Base-by-base conservation (phyloP, 2,888 invertebrate species). In the Helicoverpa assulta region DNA sequence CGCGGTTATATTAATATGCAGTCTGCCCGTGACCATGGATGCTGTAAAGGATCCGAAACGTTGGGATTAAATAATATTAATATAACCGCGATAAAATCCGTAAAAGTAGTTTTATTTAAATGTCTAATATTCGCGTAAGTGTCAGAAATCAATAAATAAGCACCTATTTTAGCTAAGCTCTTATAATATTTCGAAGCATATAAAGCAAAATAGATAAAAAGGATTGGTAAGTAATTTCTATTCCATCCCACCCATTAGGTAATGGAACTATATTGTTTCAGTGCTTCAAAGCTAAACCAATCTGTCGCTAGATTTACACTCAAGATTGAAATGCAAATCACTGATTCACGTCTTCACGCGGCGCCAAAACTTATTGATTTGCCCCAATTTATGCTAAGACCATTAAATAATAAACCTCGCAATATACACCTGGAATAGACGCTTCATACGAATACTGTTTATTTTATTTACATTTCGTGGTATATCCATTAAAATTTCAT, bases 401-500 rank as follows among this genome's bases (percentile, higher is more conserved):
- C 26, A 50, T 66, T 64, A 53, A 37, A 56, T 16, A 59, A 73
- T 50, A 59, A 12, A 56, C 33, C n/a, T 26, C 50, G 57, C 50
- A 33, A 50, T 47, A 26, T 33, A 19, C 10, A 67, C 60, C 57
- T 71, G 53, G n/a, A 64, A 26, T 61, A 61, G 51, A 55, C 58
- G 37, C 57, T 72, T 53, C 64, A 53, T 65, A 74, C 53, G 57
- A 67, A 69, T 73, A 70, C 60, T 67, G 56, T 65, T 73, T 65
- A 77, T 71, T 71, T 80, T 78, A 82, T 70, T 68, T 58, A 70
- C 43, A 68, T 80, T 81, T 76, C 65, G 68, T 67, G 70, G 63
- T 67, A 65, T 74, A 77, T 70, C 78, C 82, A 83, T 83, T 80
- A 79, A 80, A 83, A 79, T 77, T 82, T 83, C 80, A 80, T 84